Base-by-base conservation (phyloP, 2,113 vertebrate species). In the Burhinus bistriatus region DNA sequence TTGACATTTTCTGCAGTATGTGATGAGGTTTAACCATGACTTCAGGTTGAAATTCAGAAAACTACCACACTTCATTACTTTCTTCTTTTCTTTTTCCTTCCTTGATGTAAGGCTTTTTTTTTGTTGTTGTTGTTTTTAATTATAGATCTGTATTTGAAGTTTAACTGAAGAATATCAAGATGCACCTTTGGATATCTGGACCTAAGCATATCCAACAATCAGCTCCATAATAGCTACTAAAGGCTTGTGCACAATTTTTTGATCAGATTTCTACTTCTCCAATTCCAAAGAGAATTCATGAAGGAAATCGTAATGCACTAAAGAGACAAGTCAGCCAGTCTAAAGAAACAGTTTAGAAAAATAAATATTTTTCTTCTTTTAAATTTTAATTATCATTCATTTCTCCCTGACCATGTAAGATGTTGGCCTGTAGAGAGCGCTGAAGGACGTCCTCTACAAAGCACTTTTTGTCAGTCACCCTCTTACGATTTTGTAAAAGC, bases 11-110 rank as follows among this genome's bases (percentile, higher is more conserved):
- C n/a, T 49, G 68, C 54, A 20, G 3, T 52, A 65, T 73, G 29
- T 38, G 42, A 94, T 62, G 80, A 64, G 36, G n/a, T 71, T 92
- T 94, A 79, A 76, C 23, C 20, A 29, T 44, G 47, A 76, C 45
- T 59, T 79, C 25, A 92, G 54, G 19, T 5, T 66, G 72, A 95
- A 89, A 92, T 75, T 83, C 66, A 83, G 16, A 38, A 91, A 87
- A 73, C 59, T n/a, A 64, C 45, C 44, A 59, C 55, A 55, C 12
- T 82, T 52, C 20, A 59, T 79, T 78, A 55, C n/a, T 58, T 69
- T 64, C 51, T 38, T 58, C 22, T 57, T 62, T 72, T 62, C 55
- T 78, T 72, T 72, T 85, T 29, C 6, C 6, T 44, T 82, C 45
- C 18, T 70, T 73, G 29, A 68, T 55, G 38, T 68, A 16, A 81